phyloP scores from a whole-genome alignment of 2,113 vertebrate genomes.

The Atherinomorus stipes region DNA sequence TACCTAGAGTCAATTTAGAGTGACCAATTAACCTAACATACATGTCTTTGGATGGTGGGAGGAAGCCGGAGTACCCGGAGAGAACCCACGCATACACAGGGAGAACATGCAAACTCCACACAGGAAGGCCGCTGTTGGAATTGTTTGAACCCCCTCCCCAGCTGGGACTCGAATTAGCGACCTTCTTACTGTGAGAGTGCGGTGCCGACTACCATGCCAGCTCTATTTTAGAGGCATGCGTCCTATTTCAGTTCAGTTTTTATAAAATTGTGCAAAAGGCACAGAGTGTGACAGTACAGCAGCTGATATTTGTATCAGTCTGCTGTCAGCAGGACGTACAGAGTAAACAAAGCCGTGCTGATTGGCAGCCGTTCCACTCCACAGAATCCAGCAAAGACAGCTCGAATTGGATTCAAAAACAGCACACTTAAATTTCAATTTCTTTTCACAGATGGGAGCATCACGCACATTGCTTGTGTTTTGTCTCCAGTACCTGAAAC shows the following conservation, averaged over 20 bases:
- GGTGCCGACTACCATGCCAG: no score
- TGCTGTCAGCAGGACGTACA: conserved; percentile 52
- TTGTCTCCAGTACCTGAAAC: conserved; percentile 66
- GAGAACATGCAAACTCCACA: no score
- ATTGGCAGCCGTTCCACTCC: conserved; percentile 64
- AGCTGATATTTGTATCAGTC: conserved; percentile 61
- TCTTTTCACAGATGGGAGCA: conserved; percentile 63
- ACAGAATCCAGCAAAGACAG: conserved; percentile 50
- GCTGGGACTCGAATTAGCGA: no score
- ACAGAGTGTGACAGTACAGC: conserved; percentile 50
- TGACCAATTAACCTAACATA: no score
- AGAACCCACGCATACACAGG: no score
- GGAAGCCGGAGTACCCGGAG: no score
- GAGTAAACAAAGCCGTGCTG: conserved; percentile 63
- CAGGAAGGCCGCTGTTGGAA: no score
- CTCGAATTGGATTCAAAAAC: conserved; percentile 68
- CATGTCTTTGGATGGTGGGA: no score
- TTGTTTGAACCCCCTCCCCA: no score
- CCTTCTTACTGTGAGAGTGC: no score
- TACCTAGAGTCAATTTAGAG: no score
- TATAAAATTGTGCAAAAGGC: conserved; percentile 33
- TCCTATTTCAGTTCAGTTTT: conserved; percentile 16
- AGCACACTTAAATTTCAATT: conserved; percentile 63
- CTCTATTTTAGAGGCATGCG: background rate
- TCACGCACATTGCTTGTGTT: conserved; percentile 55